Evolutionary conservation across 2,888 invertebrate species (phyloP), one percentile per base, ranked within the genome.

Genomic region (Athalia rosae): DNA sequence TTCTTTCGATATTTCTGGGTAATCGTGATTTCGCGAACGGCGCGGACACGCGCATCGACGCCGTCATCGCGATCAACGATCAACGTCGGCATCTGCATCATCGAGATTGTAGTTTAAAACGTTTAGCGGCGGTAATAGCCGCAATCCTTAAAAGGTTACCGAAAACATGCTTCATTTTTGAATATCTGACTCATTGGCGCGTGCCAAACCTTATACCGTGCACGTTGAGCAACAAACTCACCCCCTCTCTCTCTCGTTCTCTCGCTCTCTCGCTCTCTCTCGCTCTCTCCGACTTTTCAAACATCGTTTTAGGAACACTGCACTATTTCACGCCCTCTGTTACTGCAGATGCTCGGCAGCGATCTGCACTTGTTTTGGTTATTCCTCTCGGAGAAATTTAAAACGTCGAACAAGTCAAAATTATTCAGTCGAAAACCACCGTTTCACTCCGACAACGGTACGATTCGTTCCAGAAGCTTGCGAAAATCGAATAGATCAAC

Each of bases 151-250:
- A 74, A 61, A 41, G 74, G 74, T 61, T 50, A 62, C 74, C 74
- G 74, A 74, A 74, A 74, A 74, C 61, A 74, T 74, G 61, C 58
- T 74, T 74, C 74, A 74, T 61, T 74, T 74, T 61, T 62, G 74
- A 74, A 74, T 74, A 59, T 28, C 74, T 74, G 74, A 74, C 74
- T 74, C 74, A 62, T n/a, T 71, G 71, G 74, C 74, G 62, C 74
- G 61, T 59, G 74, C 62, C 62, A 58, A 74, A 58, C 47, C n/a
- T 43, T 50, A 43, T 9, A 41, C 28, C 13, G 56, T 50, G 41
- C 45, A 58, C 56, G 71, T 48, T 58, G 43, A 3, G 9, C 53
- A 50, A 50, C 28, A 15, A 58, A 43, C 8, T 5, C n/a, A n/a
- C n/a, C n/a, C n/a, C n/a, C n/a, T n/a, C n/a, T n/a, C n/a, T n/a